Base-by-base conservation (phyloP, 2,888 invertebrate genomes). In the Megaustenia siamemsis region DNA sequence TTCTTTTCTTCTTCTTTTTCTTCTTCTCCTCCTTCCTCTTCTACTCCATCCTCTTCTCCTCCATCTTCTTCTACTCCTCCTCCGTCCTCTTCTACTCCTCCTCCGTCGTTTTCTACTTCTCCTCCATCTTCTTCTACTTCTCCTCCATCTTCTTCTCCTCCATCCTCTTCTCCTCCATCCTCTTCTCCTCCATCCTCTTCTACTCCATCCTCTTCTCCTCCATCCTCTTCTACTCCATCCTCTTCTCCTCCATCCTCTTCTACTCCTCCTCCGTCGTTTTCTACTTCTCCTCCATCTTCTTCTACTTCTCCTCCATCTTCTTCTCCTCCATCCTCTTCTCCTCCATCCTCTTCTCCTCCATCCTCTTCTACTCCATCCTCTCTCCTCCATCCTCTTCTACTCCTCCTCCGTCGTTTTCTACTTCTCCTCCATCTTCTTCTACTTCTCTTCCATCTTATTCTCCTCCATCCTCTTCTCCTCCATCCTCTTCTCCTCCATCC, bases 231-330 rank as follows among this genome's bases (percentile, higher is more conserved):
- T 5, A 18, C 1, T 35, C 35, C 12, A 18, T 12, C n/a, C 18
- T 12, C 38, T 15, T 35, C 15, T 8, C 35, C 0, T 18, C 18
- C 35, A 18, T 32, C 38, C n/a, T n/a, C n/a, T 56, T 56, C 56
- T 6, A 24, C 56, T 56, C n/a, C 18, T n/a, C n/a, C n/a, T n/a
- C n/a, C n/a, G n/a, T n/a, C n/a, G n/a, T n/a, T n/a, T n/a, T n/a
- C n/a, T n/a, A n/a, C n/a, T 76, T n/a, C 40, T 15, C 38, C n/a
- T 73, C 73, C 45, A 6, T 49, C 53, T 76, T n/a, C 45, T 32
- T 15, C 32, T 45, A 43, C 45, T 32, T 49, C 49, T 76, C 35
- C 40, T 40, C 68, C 12, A 32, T n/a, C n/a, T n/a, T 5, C 35
- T 35, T 32, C 35, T 35, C 18, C 6, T 21, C 10, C 15, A 10